phyloP scores from a whole-genome alignment of 2,797 vertebrate genomes.

The Cryptoprocta ferox region DNA sequence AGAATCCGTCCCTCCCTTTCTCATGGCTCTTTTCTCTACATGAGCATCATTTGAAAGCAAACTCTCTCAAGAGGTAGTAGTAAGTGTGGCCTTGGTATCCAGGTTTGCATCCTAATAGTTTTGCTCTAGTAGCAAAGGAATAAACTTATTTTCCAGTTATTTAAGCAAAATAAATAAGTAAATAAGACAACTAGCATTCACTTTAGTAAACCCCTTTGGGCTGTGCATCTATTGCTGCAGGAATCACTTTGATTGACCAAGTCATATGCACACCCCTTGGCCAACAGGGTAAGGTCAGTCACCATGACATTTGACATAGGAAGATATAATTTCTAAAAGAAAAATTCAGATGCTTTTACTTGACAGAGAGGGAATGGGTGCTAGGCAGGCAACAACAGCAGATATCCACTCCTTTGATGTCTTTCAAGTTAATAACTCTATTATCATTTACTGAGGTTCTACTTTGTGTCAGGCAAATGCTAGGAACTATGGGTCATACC shows the following conservation, averaged over 20 bases:
- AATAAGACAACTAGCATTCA: background rate
- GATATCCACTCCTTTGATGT: background rate
- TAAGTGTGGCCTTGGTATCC: background rate
- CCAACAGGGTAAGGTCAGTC: background rate
- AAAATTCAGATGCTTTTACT: background rate
- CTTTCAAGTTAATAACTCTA: background rate
- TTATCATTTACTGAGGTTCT: background rate
- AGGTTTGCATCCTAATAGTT: background rate
- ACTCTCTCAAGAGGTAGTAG: background rate
- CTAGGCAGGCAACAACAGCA: background rate
- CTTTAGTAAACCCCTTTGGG: background rate
- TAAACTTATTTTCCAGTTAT: background rate
- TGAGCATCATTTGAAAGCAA: background rate
- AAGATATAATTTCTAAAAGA: background rate
- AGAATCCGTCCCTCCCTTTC: background rate
- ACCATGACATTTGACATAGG: background rate
- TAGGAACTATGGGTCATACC: background rate
- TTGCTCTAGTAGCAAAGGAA: background rate
- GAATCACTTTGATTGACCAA: background rate
- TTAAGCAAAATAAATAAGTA: background rate
- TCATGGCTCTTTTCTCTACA: background rate
- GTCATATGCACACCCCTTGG: background rate
- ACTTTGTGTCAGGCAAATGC: background rate
- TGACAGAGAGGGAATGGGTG: background rate
- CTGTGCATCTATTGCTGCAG: background rate